Base-by-base conservation (phyloP, 1,140 invertebrate genomes). In the Calliopsis andreniformis region DNA sequence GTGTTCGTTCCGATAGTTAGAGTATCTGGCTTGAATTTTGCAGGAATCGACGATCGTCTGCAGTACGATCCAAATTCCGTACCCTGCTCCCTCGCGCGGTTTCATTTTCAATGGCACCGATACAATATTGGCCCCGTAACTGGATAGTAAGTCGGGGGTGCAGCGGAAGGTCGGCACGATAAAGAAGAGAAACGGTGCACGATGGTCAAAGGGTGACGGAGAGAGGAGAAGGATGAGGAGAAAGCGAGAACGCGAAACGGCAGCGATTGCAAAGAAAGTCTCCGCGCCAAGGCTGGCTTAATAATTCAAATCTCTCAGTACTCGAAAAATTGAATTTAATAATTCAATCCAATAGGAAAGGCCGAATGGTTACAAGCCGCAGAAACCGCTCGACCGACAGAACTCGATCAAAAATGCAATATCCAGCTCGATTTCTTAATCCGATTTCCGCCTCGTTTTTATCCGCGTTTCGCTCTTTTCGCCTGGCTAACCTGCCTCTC, bases 271-370 rank as follows among this genome's bases (percentile, higher is more conserved):
- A 85, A 89, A 89, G 88, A 87, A 83, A 81, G 71, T 88, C 85
- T 80, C 76, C 78, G 28, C 78, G 81, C 82, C 82, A 79, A 78
- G 80, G 80, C 75, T 73, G 81, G 82, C 79, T 92, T 88, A 91
- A 92, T 92, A 92, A 91, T 92, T 92, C 87, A 92, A 89, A 88
- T 89, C 88, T 90, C 86, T 90, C 88, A 90, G 90, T 91, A 91
- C 90, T 92, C 87, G 90, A 92, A 92, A 91, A 92, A 92, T 92
- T 92, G 91, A 92, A 92, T 92, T 92, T 92, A 92, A 92, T 92
- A 92, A 92, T 92, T 91, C 90, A 92, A 86, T 87, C 86, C 87
- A 90, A 91, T 89, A 91, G 88, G 84, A 91, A 91, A 89, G 82
- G 84, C 23, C 84, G 76, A 76, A 43, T 72, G 45, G 61, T 68